Conservation (phyloP, 1,140 invertebrate species). For the Musca domestica region DNA sequence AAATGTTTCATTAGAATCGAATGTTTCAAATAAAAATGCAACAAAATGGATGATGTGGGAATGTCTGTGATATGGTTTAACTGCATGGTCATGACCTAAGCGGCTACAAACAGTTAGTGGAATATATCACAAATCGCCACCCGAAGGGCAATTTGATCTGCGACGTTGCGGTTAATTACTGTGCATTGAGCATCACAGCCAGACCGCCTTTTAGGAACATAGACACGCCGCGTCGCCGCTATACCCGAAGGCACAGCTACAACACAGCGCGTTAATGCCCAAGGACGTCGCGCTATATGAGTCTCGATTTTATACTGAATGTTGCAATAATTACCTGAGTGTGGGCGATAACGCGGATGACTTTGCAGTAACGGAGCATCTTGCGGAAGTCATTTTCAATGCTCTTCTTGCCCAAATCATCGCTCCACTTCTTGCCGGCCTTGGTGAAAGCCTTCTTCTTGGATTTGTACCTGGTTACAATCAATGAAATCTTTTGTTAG, state of each 20-base stretch:
- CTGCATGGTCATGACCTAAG: slow-evolving; percentile 64
- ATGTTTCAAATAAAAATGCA: background rate
- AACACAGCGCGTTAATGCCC: slow-evolving; percentile 37
- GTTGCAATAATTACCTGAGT: slow-evolving; percentile 75
- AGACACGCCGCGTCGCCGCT: slow-evolving; percentile 30
- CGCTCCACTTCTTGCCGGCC: slow-evolving; percentile 97
- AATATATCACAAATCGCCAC: slow-evolving; percentile 65
- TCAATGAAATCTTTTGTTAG: slow-evolving; percentile 8
- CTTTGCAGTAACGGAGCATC: slow-evolving; percentile 97
- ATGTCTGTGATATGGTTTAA: slow-evolving; percentile 71
- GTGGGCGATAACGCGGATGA: slow-evolving; percentile 94
- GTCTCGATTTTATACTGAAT: background rate
- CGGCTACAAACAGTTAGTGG: slow-evolving; percentile 67
- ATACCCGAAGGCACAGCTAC: slow-evolving; percentile 25
- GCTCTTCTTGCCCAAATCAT: slow-evolving; percentile 91
- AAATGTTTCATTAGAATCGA: background rate
- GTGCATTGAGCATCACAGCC: slow-evolving; percentile 50
- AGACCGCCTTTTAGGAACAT: slow-evolving; percentile 50
- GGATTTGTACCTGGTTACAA: slow-evolving; percentile 86
- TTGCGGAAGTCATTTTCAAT: slow-evolving; percentile 96
- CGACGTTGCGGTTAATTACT: slow-evolving; percentile 58
- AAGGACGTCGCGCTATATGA: slow-evolving; percentile 42
- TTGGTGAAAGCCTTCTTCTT: slow-evolving; percentile 99
- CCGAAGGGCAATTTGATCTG: slow-evolving; percentile 60
- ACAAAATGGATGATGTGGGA: slow-evolving; percentile 17